Base-by-base conservation (phyloP, 2,888 invertebrate species). In the Pachydiplax longipennis region DNA sequence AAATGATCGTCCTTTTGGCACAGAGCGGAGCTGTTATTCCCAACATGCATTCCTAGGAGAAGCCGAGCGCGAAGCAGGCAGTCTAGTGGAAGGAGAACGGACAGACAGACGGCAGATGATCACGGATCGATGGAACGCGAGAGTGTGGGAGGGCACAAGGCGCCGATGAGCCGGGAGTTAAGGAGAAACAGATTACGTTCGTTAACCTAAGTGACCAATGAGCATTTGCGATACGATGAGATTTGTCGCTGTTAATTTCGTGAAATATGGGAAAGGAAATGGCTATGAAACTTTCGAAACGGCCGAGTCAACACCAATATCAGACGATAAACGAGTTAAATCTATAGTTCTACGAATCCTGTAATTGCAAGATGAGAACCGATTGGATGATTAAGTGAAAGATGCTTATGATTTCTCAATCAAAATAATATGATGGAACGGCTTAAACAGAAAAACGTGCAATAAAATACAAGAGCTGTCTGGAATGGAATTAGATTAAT, bases 51-150 rank as follows among this genome's bases (percentile, higher is more conserved):
- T 58, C 87, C 87, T n/a, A 61, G 87, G 37, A 58, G 87, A 87
- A 87, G 87, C 61, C 58, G 87, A 87, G 58, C 58, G 87, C 37
- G 87, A 87, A 61, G 87, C 35, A 31, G 37, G 87, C 87, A 87
- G 87, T 10, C 22, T 35, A 61, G 87, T 61, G 58, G 53, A 65
- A 83, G 83, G 58, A 83, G 35, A 83, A 83, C 58, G 10, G 83
- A 83, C 83, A 31, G 53, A 48, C 25, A 83, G 83, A 83, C 83
- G 83, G 58, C 25, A 61, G 37, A 61, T 87, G 58, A 87, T 61
- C 87, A 37, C 37, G 37, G 87, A 37, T 65, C 22, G 61, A 61
- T 61, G 87, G 61, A 87, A 87, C 61, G 61, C 37, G 58, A 87
- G 58, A 58, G 12, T 40, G 40, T n/a, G 25, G 58, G 15, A 40